Evolutionary conservation across 2,888 invertebrate genomes (phyloP).

Genomic region (Argynnis bischoffii): DNA sequence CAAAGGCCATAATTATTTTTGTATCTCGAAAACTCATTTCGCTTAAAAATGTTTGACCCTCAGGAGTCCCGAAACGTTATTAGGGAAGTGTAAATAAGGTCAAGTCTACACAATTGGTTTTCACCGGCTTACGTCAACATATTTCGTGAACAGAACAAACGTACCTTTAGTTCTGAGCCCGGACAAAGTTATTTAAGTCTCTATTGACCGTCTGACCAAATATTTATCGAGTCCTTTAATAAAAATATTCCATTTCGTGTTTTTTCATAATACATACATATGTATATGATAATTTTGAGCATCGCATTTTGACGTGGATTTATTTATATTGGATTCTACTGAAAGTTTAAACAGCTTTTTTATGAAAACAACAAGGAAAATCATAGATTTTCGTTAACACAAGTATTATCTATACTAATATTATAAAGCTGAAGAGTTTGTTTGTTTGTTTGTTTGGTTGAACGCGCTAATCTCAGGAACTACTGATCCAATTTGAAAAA

Average conservation of each 20-base stretch:
- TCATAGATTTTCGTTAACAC: not conserved
- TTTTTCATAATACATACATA: constrained; percentile 12
- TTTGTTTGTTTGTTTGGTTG: no score
- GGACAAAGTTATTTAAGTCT: constrained; percentile 27
- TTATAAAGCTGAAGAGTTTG: no score
- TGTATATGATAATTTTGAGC: constrained; percentile 1
- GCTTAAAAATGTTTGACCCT: constrained; percentile 54
- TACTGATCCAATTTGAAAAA: no score
- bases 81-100: constrained; percentile 62
- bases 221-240: constrained; percentile 33
- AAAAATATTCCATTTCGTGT: constrained; percentile 32
- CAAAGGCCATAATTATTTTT: constrained; percentile 23
- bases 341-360: not conserved
- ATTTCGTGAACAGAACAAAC: constrained; percentile 47
- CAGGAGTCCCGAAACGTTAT: constrained; percentile 52
- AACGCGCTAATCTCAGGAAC: no score
- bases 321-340: not conserved
- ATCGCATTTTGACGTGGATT: not conserved
- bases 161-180: constrained; percentile 34
- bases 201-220: constrained; percentile 32
- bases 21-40: constrained; percentile 35
- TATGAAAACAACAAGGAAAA: not conserved
- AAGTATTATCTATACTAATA: no score
- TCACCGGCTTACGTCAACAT: constrained; percentile 48
- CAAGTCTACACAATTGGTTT: constrained; percentile 53